Conservation (phyloP, 2,888 invertebrate genomes). For the Aradus depressus region DNA sequence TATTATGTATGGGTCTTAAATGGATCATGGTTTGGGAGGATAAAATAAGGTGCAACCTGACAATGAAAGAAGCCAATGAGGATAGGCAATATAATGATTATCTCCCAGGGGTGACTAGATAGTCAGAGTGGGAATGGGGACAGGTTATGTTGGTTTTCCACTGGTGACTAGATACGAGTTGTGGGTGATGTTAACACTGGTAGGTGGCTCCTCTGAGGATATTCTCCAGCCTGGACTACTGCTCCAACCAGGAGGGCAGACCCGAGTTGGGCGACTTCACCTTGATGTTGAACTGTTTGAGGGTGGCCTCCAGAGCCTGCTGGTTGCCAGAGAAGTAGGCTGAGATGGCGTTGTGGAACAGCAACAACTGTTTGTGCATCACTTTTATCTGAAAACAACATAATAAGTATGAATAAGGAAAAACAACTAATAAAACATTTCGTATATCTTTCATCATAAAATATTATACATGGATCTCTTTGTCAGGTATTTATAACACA, state of each 20-base stretch:
- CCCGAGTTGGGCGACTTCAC: slow-evolving; percentile 66
- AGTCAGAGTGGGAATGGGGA: too few relatives aligned
- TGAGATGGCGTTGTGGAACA: slow-evolving; percentile 93
- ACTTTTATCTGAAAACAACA: slow-evolving; percentile 74
- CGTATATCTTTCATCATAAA: not conserved
- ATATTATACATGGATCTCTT: not conserved
- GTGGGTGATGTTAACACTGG: too few relatives aligned
- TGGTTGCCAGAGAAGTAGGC: slow-evolving; percentile 97
- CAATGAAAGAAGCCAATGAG: too few relatives aligned
- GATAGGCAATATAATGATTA: too few relatives aligned
- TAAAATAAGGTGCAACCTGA: too few relatives aligned
- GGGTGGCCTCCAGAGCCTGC: slow-evolving; percentile 79
- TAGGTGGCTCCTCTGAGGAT: too few relatives aligned
- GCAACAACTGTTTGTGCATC: slow-evolving; percentile 92
- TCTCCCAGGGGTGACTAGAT: too few relatives aligned
- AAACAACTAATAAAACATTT: not conserved
- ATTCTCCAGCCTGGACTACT: slow-evolving; percentile 39
- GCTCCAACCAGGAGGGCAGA: slow-evolving; percentile 72
- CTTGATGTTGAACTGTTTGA: slow-evolving; percentile 91
- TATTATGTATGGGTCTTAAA: too few relatives aligned
- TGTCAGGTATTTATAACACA: too few relatives aligned
- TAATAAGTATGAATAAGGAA: slow-evolving; percentile 8
- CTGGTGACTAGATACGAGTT: too few relatives aligned
- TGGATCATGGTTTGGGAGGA: too few relatives aligned
- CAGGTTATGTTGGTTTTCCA: too few relatives aligned